Evolutionary conservation across 1,140 invertebrate species (phyloP).

Genomic region (Bombus polaris): DNA sequence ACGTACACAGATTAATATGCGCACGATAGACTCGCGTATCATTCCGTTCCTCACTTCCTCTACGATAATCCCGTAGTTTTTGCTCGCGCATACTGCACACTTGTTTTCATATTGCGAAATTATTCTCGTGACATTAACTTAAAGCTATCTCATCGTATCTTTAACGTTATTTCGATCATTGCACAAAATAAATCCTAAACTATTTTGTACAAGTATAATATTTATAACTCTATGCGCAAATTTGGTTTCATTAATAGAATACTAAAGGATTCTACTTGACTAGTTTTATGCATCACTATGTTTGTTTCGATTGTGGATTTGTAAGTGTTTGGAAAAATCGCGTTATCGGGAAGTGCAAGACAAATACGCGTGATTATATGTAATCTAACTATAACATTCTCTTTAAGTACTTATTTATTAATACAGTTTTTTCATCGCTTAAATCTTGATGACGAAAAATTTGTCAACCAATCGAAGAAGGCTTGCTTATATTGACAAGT

Average conservation of each 20-base stretch:
- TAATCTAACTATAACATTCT: constrained; percentile 30
- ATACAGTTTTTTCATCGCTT: neutral
- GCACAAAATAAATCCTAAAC: constrained; percentile 61
- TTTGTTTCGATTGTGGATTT: constrained; percentile 53
- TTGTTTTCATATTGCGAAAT: neutral
- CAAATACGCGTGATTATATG: constrained; percentile 36
- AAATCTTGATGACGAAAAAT: neutral
- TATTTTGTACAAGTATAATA: constrained; percentile 62
- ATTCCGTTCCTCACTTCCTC: neutral
- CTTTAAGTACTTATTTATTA: constrained; percentile 22
- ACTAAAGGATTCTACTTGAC: constrained; percentile 71
- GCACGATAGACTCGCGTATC: constrained; percentile 1
- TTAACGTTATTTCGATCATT: constrained; percentile 61
- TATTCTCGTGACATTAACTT: constrained; percentile 12
- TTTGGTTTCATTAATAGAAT: constrained; percentile 62
- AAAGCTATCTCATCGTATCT: constrained; percentile 41
- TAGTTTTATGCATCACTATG: constrained; percentile 77
- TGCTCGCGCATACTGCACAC: neutral
- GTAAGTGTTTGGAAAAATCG: constrained; percentile 59
- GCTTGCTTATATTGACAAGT: neutral
- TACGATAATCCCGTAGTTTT: constrained; percentile 10
- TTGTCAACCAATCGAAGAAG: neutral
- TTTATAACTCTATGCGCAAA: constrained; percentile 57
- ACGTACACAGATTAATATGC: constrained; percentile 22
- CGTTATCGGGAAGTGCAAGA: constrained; percentile 54